A percentile compares a stretch with the other conserved stretches of the same genome.
Evolutionary conservation across 1,140 invertebrate species (phyloP).

Genomic region (Notospermus geniculatus): DNA sequence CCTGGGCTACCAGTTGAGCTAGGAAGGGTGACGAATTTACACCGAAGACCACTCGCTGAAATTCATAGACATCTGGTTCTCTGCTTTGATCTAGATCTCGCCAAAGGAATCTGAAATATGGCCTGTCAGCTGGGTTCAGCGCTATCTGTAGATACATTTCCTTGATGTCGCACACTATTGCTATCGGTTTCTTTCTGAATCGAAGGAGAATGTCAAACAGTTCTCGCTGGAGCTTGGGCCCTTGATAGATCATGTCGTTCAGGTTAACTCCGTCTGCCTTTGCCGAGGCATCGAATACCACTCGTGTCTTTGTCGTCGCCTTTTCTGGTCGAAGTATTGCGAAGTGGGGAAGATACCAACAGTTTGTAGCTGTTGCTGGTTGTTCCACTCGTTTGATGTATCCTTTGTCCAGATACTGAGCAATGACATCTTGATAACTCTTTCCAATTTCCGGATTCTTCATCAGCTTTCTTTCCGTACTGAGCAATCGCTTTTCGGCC

Average conservation of each 20-base stretch:
- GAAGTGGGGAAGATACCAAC: constrained; percentile 23
- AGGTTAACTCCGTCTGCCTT: constrained; percentile 6
- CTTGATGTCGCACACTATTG: constrained; percentile 19
- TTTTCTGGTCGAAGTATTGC: constrained; percentile 12
- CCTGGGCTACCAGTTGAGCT: constrained; percentile 16
- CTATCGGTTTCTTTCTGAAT: constrained; percentile 26
- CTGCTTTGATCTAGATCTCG: neutral
- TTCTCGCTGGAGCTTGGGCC: constrained; percentile 48
- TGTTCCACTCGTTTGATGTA: neutral
- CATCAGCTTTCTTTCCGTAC: constrained; percentile 16
- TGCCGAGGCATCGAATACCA: constrained; percentile 23
- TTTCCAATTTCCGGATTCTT: neutral
- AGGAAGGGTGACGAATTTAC: constrained; percentile 17
- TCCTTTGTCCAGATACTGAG: constrained; percentile 1
- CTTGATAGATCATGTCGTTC: constrained; percentile 26
- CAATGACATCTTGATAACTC: constrained; percentile 6
- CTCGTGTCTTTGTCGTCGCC: constrained; percentile 19
- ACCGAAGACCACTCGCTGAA: constrained; percentile 19
- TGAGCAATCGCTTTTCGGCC: constrained; percentile 14
- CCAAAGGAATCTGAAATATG: constrained; percentile 17
- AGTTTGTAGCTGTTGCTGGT: neutral
- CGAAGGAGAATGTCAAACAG: constrained; percentile 25
- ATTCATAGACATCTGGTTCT: constrained; percentile 13
- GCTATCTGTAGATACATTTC: constrained; percentile 19
- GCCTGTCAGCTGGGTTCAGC: constrained; percentile 2